phyloP scores from a whole-genome alignment of 2,888 invertebrate species.

The Escarpia spicata region DNA sequence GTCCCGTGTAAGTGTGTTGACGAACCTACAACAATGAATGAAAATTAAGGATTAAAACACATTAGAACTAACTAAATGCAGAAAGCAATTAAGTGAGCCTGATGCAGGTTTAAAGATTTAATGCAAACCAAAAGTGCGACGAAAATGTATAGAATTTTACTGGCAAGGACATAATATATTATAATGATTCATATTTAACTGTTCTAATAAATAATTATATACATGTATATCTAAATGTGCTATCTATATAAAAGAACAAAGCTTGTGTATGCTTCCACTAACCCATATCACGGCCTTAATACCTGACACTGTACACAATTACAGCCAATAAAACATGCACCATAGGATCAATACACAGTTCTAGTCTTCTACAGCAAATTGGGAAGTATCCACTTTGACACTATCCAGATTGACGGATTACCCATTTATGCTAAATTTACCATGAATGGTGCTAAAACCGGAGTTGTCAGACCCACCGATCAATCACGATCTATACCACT shows the following conservation, averaged over 20 bases:
- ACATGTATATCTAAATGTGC: not conserved
- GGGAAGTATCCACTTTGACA: not conserved
- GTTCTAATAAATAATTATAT: not conserved
- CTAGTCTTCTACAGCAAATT: not conserved
- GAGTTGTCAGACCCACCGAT: not conserved
- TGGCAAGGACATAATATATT: not conserved
- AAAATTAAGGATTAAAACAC: not conserved
- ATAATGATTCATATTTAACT: not conserved
- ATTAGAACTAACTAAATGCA: not conserved
- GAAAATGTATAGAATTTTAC: not conserved
- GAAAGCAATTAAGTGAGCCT: no score
- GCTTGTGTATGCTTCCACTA: not conserved
- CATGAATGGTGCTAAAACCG: not conserved
- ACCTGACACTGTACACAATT: not conserved
- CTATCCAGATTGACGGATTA: not conserved
- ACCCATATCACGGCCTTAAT: not conserved
- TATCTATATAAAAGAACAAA: not conserved
- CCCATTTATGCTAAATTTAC: not conserved
- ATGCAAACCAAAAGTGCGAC: not conserved
- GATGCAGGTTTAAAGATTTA: not conserved
- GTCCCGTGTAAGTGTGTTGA: constrained; percentile 8
- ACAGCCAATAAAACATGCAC: not conserved
- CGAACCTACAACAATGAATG: not conserved
- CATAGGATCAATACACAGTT: not conserved
- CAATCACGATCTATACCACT: not conserved